Percentiles rank a stretch among this genome's conserved stretches.
These are phyloP conservation scores for Petroica traversi DNA, from an alignment of 2,113 vertebrate species.

Conservation along the genomic window DNA sequence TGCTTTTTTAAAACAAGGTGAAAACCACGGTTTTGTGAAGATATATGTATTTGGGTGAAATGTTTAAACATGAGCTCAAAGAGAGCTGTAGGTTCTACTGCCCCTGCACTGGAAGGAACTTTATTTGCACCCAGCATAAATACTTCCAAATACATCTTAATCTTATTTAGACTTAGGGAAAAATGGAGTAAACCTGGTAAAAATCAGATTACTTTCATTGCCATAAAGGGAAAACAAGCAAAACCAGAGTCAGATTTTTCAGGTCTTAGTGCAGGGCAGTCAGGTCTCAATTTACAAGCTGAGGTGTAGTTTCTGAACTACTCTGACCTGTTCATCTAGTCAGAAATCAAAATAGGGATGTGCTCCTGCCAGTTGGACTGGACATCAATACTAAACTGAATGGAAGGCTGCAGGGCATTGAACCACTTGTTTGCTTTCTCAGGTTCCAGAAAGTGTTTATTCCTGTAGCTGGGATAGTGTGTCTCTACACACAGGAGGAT, in stretches of 20 bases:
- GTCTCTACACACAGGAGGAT: neutral
- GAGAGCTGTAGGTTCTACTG: neutral
- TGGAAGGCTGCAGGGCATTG: neutral
- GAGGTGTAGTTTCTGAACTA: neutral
- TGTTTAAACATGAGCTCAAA: neutral
- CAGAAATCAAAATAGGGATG: neutral
- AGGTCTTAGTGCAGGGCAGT: neutral
- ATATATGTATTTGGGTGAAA: neutral
- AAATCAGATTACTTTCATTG: neutral
- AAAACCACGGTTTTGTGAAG: neutral
- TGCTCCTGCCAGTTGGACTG: neutral
- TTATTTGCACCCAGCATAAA: neutral
- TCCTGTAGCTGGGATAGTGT: neutral
- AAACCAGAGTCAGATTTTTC: neutral
- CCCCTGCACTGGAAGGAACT: neutral
- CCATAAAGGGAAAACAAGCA: neutral
- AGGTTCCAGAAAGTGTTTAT: neutral
- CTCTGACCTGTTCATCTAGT: neutral
- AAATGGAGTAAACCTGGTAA: neutral
- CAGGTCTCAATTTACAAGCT: neutral
- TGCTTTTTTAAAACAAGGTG: neutral
- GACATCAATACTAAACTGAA: rapidly evolving
- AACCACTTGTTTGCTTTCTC: neutral
- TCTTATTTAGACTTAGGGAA: neutral
- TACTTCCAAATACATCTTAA: neutral